Conservation (phyloP, 2,888 invertebrate species). For the Agonopterix heracliana region DNA sequence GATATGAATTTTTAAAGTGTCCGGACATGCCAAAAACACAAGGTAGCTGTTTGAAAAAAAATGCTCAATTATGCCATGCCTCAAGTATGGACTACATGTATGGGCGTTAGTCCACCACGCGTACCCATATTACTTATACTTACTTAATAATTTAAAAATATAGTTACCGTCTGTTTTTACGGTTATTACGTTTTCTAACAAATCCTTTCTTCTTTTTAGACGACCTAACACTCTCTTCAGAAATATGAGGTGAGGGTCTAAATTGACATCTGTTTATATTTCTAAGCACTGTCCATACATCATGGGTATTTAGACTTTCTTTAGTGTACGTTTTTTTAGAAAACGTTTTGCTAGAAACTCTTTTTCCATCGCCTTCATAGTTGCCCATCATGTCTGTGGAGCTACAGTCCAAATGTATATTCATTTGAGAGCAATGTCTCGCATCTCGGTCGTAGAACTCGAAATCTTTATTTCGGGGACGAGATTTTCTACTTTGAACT, state of each 20-base stretch:
- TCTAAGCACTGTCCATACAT: slow-evolving; percentile 58
- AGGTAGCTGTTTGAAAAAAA: too few relatives aligned
- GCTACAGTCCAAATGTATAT: slow-evolving; percentile 44
- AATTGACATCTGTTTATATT: slow-evolving; percentile 58
- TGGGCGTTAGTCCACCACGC: too few relatives aligned
- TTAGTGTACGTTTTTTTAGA: slow-evolving; percentile 18
- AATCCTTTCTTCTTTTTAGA: slow-evolving; percentile 23
- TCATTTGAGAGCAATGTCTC: slow-evolving; percentile 40
- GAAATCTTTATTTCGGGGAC: slow-evolving; percentile 26
- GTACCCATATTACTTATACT: too few relatives aligned
- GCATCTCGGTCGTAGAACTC: slow-evolving; percentile 46
- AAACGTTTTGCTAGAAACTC: slow-evolving; percentile 11
- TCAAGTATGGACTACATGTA: too few relatives aligned
- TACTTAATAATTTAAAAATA: not conserved
- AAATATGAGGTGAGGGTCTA: slow-evolving; percentile 46
- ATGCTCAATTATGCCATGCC: too few relatives aligned
- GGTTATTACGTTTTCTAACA: slow-evolving; percentile 21
- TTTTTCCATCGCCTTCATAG: slow-evolving; percentile 35
- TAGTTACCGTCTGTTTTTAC: slow-evolving; percentile 40
- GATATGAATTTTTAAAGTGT: too few relatives aligned
- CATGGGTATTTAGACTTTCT: slow-evolving; percentile 32
- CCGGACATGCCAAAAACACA: too few relatives aligned
- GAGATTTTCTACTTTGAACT: slow-evolving; percentile 22
- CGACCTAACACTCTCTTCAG: slow-evolving; percentile 34
- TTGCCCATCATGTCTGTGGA: slow-evolving; percentile 41